These are phyloP conservation scores for Propithecus coquereli DNA, from an alignment of 2,113 vertebrate species.

Conservation along the genomic window DNA sequence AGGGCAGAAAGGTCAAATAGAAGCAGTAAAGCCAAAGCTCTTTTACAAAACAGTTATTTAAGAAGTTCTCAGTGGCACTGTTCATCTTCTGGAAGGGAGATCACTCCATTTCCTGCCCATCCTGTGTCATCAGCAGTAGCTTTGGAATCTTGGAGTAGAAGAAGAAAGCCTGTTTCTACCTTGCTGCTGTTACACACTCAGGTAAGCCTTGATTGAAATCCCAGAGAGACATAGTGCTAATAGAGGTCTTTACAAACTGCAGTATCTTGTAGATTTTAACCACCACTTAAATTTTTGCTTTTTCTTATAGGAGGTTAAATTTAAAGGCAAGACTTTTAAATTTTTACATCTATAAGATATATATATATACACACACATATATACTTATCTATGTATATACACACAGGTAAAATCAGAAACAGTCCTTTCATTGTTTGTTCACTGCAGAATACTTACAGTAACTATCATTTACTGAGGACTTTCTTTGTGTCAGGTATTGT, in stretches of 20 bases:
- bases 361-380: neutral
- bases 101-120: neutral
- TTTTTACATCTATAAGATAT: neutral
- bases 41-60: neutral
- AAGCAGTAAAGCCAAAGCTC: neutral
- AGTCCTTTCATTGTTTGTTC: neutral
- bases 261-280: neutral
- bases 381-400: neutral
- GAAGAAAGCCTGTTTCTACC: neutral
- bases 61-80: neutral
- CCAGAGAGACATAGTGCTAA: neutral
- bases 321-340: neutral
- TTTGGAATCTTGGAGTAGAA: neutral
- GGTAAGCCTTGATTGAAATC: slow-evolving; percentile 52
- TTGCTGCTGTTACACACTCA: neutral
- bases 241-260: neutral
- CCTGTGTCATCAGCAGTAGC: neutral
- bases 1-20: slow-evolving; percentile 12
- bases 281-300: neutral
- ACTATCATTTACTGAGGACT: neutral
- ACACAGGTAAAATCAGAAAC: neutral
- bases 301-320: neutral
- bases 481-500: neutral
- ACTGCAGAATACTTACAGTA: neutral
- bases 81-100: slow-evolving; percentile 5